Evolutionary conservation across 2,888 invertebrate species (phyloP).

Genomic region (Alloscopus bannaensis): DNA sequence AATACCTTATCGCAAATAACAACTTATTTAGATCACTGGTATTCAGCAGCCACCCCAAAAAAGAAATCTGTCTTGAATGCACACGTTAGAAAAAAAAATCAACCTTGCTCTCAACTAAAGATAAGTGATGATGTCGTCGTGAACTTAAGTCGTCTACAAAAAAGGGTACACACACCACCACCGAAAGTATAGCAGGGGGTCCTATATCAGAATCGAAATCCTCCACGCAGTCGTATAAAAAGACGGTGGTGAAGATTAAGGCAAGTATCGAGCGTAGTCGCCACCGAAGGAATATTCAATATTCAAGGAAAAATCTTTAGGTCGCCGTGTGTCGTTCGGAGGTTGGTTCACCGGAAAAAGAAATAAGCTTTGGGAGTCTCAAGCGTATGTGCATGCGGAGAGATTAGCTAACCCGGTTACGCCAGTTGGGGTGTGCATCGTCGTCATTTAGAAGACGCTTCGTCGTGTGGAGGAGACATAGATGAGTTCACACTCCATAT

Average conservation of each 20-base stretch:
- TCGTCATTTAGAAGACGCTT: too few species aligned
- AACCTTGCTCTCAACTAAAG: too few species aligned
- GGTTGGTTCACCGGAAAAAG: constrained; percentile 62
- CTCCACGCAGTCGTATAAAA: constrained; percentile 38
- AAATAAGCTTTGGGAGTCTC: constrained; percentile 15
- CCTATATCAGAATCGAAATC: constrained; percentile 44
- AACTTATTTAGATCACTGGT: constrained; percentile 44
- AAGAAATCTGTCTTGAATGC: background rate
- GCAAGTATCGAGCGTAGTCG: constrained; percentile 62
- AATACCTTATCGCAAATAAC: constrained; percentile 56
- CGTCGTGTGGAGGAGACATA: constrained; percentile 33
- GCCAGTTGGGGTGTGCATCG: too few species aligned
- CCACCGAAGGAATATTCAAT: constrained; percentile 60
- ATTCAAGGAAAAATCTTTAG: constrained; percentile 56
- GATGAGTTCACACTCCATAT: constrained; percentile 21
- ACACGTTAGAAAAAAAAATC: constrained; percentile 22
- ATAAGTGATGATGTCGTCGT: constrained; percentile 11
- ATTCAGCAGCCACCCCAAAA: constrained; percentile 38
- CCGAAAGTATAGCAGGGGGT: constrained; percentile 35
- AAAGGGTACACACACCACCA: background rate
- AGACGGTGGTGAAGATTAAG: constrained; percentile 59
- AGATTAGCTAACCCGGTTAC: constrained; percentile 65
- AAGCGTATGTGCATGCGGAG: constrained; percentile 10
- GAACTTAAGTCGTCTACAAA: background rate
- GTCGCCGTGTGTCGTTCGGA: constrained; percentile 57